These are phyloP conservation scores for Turritopsis rubra DNA, from an alignment of 30 jellyfish, hydroid and myxozoan species.

Conservation along the genomic window DNA sequence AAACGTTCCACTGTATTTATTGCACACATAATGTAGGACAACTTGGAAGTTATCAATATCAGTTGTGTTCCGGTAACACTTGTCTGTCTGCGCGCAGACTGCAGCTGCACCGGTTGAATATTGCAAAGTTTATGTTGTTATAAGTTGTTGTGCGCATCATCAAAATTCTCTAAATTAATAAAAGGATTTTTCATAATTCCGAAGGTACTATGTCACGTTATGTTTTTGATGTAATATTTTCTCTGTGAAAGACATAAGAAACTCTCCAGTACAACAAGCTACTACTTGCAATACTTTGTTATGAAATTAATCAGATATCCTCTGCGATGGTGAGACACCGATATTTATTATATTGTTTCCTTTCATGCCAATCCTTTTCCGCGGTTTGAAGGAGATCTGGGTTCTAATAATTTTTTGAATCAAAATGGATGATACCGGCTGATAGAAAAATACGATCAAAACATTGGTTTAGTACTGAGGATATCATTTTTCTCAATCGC, in stretches of 20 bases:
- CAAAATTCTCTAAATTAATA: too few species aligned
- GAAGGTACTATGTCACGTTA: not conserved
- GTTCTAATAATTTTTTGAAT: not conserved
- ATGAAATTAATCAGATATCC: not conserved
- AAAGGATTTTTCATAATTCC: not conserved
- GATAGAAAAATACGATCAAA: conserved; percentile 13
- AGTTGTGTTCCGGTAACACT: too few species aligned
- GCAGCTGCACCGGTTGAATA: too few species aligned
- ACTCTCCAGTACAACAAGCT: not conserved
- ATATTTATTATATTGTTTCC: not conserved
- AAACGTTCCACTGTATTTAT: too few species aligned
- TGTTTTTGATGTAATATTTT: not conserved
- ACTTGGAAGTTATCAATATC: too few species aligned
- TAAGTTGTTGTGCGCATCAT: not conserved
- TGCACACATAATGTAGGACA: too few species aligned
- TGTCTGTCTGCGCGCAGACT: too few species aligned
- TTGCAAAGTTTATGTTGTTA: not conserved
- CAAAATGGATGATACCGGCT: conserved; percentile 17
- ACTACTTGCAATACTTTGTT: not conserved
- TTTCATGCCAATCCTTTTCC: not conserved
- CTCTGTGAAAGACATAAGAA: not conserved
- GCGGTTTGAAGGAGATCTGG: conserved; percentile 4
- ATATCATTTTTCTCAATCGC: conserved; percentile 2
- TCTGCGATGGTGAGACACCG: not conserved
- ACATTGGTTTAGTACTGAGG: not conserved